These are phyloP conservation scores for Drosophila nigrodunni DNA, from an alignment of 1,140 invertebrate species.

Conservation along the genomic window DNA sequence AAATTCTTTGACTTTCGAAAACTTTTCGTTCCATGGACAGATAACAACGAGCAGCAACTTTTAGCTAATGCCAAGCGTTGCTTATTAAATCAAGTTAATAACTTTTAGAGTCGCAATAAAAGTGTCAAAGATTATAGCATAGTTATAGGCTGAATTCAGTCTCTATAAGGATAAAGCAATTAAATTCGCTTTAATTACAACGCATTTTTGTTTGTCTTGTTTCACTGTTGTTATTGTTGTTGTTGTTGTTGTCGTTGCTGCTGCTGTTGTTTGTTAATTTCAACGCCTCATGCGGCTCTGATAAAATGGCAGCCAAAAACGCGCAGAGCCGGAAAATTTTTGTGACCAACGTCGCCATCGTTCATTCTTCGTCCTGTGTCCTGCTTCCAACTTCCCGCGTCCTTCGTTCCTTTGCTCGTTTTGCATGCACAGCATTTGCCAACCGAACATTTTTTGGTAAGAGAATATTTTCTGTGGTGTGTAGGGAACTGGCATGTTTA, in stretches of 20 bases:
- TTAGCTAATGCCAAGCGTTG: slow-evolving; percentile 66
- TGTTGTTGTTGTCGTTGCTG: slow-evolving; percentile 29
- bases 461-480: slow-evolving; percentile 13
- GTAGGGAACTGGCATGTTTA: slow-evolving; percentile 65
- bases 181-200: slow-evolving; percentile 82
- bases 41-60: slow-evolving; percentile 52
- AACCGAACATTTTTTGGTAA: slow-evolving; percentile 27
- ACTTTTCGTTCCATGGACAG: slow-evolving; percentile 47
- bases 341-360: slow-evolving; percentile 62
- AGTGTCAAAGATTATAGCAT: slow-evolving; percentile 84
- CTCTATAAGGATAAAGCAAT: slow-evolving; percentile 66
- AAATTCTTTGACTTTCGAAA: slow-evolving; percentile 67
- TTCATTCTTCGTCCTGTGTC: slow-evolving; percentile 21
- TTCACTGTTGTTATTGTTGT: not conserved
- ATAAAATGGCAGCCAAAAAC: slow-evolving; percentile 71
- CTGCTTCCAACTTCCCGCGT: slow-evolving; percentile 3
- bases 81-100: slow-evolving; percentile 84
- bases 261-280: slow-evolving; percentile 78
- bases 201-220: slow-evolving; percentile 67
- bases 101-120: slow-evolving; percentile 83
- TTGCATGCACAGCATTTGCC: slow-evolving; percentile 73
- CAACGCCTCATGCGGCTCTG: slow-evolving; percentile 74
- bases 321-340: slow-evolving; percentile 77
- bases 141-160: slow-evolving; percentile 60
- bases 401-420: slow-evolving; percentile 42